Evolutionary conservation across 2,113 vertebrate species (phyloP), one percentile per base, ranked within the genome.

Genomic region (Crocuta crocuta): DNA sequence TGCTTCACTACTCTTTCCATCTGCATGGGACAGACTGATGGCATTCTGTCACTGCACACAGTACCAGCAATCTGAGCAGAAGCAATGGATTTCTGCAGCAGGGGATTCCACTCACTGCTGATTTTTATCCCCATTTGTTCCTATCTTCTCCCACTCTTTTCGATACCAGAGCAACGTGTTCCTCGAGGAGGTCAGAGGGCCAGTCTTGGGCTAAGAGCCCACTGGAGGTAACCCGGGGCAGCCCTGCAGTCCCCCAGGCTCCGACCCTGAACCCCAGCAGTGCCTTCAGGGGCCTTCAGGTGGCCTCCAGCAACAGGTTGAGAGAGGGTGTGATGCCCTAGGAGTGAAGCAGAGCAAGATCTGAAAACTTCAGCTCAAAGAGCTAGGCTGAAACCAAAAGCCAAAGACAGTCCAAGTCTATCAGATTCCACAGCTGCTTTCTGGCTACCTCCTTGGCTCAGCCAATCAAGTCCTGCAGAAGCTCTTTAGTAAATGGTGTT

Each of bases 1-100:
- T 99, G 99, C 97, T 98, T 99, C 74, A 99, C 98, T 94, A 99
- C 96, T 98, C 97, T 98, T 88, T 97, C 97, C 99, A 99, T 50
- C 99, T 99, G 28, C 92, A 91, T 0, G 99, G 98, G 89, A 96
- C 48, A 84, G 96, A 61, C 65, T 66, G 82, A 0, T 0, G 81
- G 73, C 5, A 31, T 33, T 85, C 90, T 58, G 81, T 82, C n/a
- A 31, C 0, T 73, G 33, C 6, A 61, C 7, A 61, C 58, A 28
- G 63, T 5, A 26, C 28, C 80, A 65, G 21, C 24, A 28, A 12
- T 19, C 9, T 8, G 28, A 88, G 79, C 33, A 86, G 92, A 58
- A 43, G 68, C 61, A 50, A 70, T 28, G 28, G 63, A 50, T n/a
- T 84, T 94, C 45, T 85, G 76, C 10, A 43, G 63, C 17, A 43